phyloP scores from a whole-genome alignment of 2,113 vertebrate genomes.

The Raja brachyura region DNA sequence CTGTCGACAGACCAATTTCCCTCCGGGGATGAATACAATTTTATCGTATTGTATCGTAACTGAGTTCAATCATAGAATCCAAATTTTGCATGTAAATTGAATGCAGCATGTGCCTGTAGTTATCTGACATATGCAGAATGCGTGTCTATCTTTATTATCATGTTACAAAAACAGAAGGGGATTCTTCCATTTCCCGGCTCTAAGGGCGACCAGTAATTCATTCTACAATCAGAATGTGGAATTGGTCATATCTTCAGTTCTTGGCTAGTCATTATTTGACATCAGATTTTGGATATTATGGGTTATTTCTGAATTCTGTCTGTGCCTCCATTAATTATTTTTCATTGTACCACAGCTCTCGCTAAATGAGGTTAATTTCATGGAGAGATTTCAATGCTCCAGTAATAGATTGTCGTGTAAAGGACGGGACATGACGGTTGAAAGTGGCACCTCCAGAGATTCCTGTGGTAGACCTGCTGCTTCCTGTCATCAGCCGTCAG shows the following conservation, averaged over 20 bases:
- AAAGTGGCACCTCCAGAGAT: slow-evolving; percentile 3
- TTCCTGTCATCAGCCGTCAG: not conserved
- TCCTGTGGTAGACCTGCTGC: not conserved
- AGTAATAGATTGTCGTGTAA: not conserved
- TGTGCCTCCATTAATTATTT: not conserved
- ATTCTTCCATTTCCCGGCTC: not conserved
- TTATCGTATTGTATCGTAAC: not conserved
- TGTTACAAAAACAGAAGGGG: not conserved
- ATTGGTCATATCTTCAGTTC: not conserved
- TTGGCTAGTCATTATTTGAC: not conserved
- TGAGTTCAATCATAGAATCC: not conserved
- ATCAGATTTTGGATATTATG: not conserved
- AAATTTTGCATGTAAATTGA: too few relatives aligned
- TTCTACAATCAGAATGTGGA: not conserved
- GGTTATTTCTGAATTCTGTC: not conserved
- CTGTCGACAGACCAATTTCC: too few relatives aligned
- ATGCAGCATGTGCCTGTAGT: too few relatives aligned
- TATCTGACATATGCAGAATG: too few relatives aligned
- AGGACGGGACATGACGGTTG: not conserved
- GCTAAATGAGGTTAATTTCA: not conserved
- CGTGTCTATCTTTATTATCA: not conserved
- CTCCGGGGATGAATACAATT: too few relatives aligned
- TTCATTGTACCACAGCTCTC: not conserved
- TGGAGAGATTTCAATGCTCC: not conserved
- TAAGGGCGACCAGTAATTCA: not conserved